Evolutionary conservation across 1,140 invertebrate species (phyloP).

Genomic region (Littorina saxatilis): DNA sequence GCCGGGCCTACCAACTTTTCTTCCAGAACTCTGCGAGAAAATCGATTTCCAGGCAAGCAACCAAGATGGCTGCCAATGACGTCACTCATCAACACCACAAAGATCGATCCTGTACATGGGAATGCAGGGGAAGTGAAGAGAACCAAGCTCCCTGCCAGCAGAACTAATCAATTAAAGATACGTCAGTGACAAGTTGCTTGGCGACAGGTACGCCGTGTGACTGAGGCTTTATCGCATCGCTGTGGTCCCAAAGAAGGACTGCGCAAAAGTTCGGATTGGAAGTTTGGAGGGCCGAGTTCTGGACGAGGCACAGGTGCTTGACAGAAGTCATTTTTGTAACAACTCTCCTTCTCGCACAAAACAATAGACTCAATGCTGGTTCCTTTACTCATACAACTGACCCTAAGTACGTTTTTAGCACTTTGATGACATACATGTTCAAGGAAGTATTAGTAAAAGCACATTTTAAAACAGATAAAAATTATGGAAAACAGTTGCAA

Average conservation of each 20-base stretch:
- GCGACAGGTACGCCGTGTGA: not conserved
- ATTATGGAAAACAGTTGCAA: too few relatives aligned
- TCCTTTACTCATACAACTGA: not conserved
- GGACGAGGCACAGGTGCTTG: too few relatives aligned
- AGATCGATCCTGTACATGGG: slow-evolving; percentile 14
- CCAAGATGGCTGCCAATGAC: slow-evolving; percentile 36
- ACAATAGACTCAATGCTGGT: not conserved
- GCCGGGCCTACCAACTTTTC: not conserved
- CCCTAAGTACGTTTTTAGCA: too few relatives aligned
- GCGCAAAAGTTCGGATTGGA: not conserved
- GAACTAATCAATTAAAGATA: slow-evolving; percentile 35
- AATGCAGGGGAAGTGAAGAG: slow-evolving; percentile 1
- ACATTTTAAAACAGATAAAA: too few relatives aligned
- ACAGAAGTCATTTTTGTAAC: too few relatives aligned
- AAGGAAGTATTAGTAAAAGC: too few relatives aligned
- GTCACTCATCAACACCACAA: slow-evolving; percentile 4
- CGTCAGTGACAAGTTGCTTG: slow-evolving; percentile 32
- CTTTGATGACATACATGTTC: too few relatives aligned
- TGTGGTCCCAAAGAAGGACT: not conserved
- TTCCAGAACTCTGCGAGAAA: not conserved
- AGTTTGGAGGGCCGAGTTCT: not conserved
- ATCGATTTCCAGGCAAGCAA: slow-evolving; percentile 29
- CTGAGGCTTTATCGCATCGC: not conserved
- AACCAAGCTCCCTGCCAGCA: not conserved
- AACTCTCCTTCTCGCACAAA: too few relatives aligned